Percentiles rank a stretch among this genome's conserved stretches.
Evolutionary conservation across 2,888 invertebrate genomes (phyloP).

Genomic region (Noctua fimbriata): DNA sequence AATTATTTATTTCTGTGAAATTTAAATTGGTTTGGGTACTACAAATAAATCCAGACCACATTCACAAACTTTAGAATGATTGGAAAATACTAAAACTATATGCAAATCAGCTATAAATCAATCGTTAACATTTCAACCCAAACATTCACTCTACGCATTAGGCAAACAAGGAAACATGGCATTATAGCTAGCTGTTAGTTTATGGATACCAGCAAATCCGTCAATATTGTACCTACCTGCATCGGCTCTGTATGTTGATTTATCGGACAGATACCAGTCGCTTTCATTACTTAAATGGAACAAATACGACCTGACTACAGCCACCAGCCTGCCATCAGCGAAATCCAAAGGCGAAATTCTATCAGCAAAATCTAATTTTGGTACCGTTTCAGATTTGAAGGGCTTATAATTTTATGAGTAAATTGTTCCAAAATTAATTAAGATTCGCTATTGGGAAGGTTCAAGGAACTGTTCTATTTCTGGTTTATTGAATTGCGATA

Average conservation of each 20-base stretch:
- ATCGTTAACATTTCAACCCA: constrained; percentile 35
- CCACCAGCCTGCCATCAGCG: constrained; percentile 8
- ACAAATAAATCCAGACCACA: constrained; percentile 7
- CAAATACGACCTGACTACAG: constrained; percentile 53
- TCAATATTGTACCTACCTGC: constrained; percentile 52
- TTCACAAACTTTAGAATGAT: constrained; percentile 5
- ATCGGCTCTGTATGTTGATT: constrained; percentile 66
- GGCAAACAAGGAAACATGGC: constrained; percentile 54
- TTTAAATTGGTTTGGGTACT: not conserved
- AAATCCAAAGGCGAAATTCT: constrained; percentile 47
- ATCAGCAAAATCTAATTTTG: constrained; percentile 39
- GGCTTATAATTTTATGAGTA: constrained; percentile 48
- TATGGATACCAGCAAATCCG: constrained; percentile 42
- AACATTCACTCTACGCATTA: constrained; percentile 57
- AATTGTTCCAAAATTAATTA: constrained; percentile 46
- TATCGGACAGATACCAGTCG: constrained; percentile 59
- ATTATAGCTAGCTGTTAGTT: constrained; percentile 8
- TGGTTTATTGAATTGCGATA: constrained; percentile 16
- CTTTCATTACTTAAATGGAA: constrained; percentile 69
- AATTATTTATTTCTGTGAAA: not conserved
- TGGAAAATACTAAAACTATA: constrained; percentile 44
- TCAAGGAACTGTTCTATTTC: constrained; percentile 37
- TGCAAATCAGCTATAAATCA: constrained; percentile 53
- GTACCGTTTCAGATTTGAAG: constrained; percentile 43
- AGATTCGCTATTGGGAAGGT: constrained; percentile 7